phyloP scores from a whole-genome alignment of 2,888 invertebrate species.

The Halictus quadricinctus region DNA sequence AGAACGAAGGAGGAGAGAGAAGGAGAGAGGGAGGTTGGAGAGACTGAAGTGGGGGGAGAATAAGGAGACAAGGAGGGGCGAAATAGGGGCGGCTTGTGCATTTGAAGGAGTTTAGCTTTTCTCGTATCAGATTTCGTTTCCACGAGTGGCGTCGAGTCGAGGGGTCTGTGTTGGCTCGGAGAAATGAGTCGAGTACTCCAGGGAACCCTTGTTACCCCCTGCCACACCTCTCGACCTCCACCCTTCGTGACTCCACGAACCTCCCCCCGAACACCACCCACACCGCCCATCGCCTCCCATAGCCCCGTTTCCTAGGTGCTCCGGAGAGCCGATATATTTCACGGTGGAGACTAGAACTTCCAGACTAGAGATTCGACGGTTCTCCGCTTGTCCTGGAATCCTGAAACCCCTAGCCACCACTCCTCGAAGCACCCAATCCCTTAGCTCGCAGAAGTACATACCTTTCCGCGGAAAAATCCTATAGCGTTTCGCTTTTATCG shows the following conservation, averaged over 20 bases:
- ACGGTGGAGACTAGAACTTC: constrained; percentile 33
- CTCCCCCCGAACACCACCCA: constrained; percentile 15
- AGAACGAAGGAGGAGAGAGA: background rate
- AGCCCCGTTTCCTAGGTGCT: constrained; percentile 49
- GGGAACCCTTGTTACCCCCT: constrained; percentile 60
- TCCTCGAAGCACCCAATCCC: background rate
- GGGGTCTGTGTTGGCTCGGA: constrained; percentile 75
- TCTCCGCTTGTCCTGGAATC: background rate
- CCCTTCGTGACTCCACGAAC: constrained; percentile 45
- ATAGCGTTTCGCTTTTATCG: background rate
- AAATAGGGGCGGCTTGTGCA: constrained; percentile 71
- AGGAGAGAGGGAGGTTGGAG: constrained; percentile 22
- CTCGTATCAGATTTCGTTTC: constrained; percentile 80
- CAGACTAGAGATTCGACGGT: constrained; percentile 31
- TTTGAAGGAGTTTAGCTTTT: constrained; percentile 80
- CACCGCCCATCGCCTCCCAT: background rate
- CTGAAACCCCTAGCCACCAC: background rate
- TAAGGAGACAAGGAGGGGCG: constrained; percentile 49
- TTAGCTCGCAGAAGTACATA: background rate
- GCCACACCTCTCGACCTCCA: constrained; percentile 52
- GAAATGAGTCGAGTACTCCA: constrained; percentile 77
- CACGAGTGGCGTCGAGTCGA: constrained; percentile 77
- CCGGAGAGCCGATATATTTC: constrained; percentile 64
- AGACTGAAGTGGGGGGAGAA: constrained; percentile 37
- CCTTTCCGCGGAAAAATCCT: background rate